Base-by-base conservation (phyloP, 2,113 vertebrate genomes). In the Nyctereutes procyonoides region DNA sequence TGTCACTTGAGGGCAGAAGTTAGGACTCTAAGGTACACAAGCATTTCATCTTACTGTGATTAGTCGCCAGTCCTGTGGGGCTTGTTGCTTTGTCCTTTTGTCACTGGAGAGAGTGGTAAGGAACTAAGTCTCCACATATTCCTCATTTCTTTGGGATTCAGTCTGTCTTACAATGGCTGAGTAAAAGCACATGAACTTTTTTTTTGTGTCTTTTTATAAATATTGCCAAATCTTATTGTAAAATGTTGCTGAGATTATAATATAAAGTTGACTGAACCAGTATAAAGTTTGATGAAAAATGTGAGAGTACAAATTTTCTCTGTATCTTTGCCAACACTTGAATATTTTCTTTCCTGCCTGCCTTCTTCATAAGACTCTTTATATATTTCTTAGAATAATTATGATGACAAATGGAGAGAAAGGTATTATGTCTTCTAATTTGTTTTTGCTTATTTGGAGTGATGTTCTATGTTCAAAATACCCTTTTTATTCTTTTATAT, bases 101-200 rank as follows among this genome's bases (percentile, higher is more conserved):
- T 73, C 53, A 15, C 58, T 58, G 0, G 65, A 35, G 0, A 13
- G 0, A 85, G 53, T 81, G n/a, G 32, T 89, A 24, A 93, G 60
- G 67, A 69, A n/a, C 63, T 38, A 22, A 28, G 26, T 88, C 22
- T 19, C 43, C 56, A 11, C 32, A 9, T 56, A n/a, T 96, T 58
- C 92, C 51, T 79, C 71, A 38, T 77, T 81, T 81, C 53, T 93
- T 96, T 74, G 67, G 85, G 80, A 48, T 86, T 60, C 13, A 20
- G 4, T 73, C 62, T 62, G 58, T 83, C 62, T 79, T 67, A 80
- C 1, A 84, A 83, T 88, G 86, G 38, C 13, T 76, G 65, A 62
- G 17, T 93, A n/a, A 79, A 65, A 79, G 28, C 17, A 14, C 48
- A 3, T 87, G 65, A 73, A 84, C n/a, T 48, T 15, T 35, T 77